Conservation (phyloP, 2,888 invertebrate species). For the Pheosia gnoma region DNA sequence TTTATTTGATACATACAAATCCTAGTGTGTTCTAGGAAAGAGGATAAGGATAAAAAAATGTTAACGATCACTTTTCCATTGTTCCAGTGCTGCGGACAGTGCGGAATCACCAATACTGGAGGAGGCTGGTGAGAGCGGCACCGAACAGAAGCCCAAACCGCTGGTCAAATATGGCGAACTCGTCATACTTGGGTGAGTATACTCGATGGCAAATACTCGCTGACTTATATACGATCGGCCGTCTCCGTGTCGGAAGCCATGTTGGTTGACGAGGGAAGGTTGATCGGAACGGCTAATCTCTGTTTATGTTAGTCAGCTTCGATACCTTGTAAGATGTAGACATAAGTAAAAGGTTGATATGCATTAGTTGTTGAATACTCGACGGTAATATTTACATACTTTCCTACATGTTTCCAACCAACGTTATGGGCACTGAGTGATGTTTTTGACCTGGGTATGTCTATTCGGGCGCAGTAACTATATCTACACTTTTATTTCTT, state of each 20-base stretch:
- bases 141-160: conserved; percentile 90
- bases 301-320: not conserved
- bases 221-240: not conserved
- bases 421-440: not conserved
- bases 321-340: no score
- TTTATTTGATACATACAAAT: no score
- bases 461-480: not conserved
- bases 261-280: not conserved
- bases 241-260: not conserved
- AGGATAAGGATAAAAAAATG: not conserved
- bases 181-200: conserved; percentile 94
- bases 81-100: conserved; percentile 82
- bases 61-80: conserved; percentile 32
- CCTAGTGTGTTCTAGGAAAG: no score
- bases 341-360: no score
- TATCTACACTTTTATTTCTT: no score
- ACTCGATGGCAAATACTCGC: not conserved
- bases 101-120: conserved; percentile 90
- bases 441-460: not conserved
- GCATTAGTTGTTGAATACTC: no score
- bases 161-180: conserved; percentile 95
- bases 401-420: not conserved
- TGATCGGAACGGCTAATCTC: not conserved
- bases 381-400: not conserved
- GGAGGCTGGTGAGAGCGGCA: conserved; percentile 89